A percentile compares a stretch with the other conserved stretches of the same genome.
These are phyloP conservation scores for Scaptodrosophila latifasciaeformis DNA, from an alignment of 2,888 invertebrate species.

Conservation along the genomic window DNA sequence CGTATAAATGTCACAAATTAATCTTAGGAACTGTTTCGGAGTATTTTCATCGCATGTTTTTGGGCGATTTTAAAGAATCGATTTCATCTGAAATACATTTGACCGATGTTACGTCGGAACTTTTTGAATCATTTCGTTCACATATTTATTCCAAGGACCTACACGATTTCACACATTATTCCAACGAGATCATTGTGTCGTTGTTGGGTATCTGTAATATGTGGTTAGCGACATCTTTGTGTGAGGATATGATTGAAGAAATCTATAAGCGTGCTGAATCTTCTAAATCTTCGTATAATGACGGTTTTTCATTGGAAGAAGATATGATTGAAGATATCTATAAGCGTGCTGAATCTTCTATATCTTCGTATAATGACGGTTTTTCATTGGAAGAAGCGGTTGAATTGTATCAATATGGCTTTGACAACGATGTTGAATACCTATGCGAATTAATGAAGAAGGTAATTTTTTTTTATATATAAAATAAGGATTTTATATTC, in stretches of 20 bases:
- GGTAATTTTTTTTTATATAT: too few species aligned
- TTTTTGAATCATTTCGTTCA: constrained; percentile 18
- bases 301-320: too few species aligned
- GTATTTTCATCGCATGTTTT: constrained; percentile 31
- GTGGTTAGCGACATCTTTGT: constrained; percentile 15
- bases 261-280: background rate
- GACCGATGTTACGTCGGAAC: constrained; percentile 6
- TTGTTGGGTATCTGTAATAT: constrained; percentile 11
- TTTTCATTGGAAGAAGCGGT: too few species aligned
- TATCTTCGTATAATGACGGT: too few species aligned
- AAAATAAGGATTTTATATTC: too few species aligned
- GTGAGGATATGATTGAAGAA: background rate
- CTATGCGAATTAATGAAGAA: too few species aligned
- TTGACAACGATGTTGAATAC: too few species aligned
- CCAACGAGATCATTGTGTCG: background rate
- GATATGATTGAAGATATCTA: too few species aligned
- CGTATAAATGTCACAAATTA: constrained; percentile 31
- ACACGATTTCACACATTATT: background rate
- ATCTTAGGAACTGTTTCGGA: constrained; percentile 26
- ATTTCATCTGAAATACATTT: background rate
- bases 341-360: too few species aligned
- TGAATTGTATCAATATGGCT: too few species aligned
- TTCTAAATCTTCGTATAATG: too few species aligned
- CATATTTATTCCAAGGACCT: constrained; percentile 20
- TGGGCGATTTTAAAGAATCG: constrained; percentile 22